Conservation (phyloP, 2,797 vertebrate species). For the Notoglanidium macrostoma region DNA sequence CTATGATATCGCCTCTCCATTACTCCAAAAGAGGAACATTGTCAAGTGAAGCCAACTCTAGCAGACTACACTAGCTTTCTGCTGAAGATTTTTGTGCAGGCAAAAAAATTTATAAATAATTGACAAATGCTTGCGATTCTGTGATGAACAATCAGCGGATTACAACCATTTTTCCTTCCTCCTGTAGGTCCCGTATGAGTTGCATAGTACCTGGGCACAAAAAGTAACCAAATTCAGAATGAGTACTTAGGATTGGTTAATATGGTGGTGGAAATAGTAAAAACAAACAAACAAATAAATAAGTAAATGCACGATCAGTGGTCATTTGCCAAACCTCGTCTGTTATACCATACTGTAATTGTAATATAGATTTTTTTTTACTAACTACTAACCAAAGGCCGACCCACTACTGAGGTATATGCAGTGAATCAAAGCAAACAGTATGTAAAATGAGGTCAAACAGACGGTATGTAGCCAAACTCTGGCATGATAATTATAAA, state of each 20-base stretch:
- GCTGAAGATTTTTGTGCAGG: background rate
- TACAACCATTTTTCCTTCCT: background rate
- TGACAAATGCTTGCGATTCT: background rate
- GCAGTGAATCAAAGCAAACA: background rate
- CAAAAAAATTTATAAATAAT: background rate
- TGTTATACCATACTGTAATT: background rate
- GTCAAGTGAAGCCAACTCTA: background rate
- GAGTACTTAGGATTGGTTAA: background rate
- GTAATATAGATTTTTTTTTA: background rate
- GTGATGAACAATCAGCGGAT: background rate
- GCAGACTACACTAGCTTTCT: background rate
- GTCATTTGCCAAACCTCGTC: background rate
- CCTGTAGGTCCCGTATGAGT: background rate
- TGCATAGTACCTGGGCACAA: background rate
- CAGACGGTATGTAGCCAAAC: background rate
- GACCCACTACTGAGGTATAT: no score
- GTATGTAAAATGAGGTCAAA: background rate
- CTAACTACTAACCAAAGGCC: background rate
- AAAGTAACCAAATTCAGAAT: background rate
- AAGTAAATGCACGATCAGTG: no score
- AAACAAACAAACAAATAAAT: no score
- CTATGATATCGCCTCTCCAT: background rate
- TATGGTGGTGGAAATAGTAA: background rate
- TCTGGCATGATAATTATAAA: slow-evolving; percentile 3
- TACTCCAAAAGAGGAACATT: background rate